Evolutionary conservation across 2,888 invertebrate species (phyloP), one percentile per base, ranked within the genome.

Genomic region (Zaprionus bogoriensis): DNA sequence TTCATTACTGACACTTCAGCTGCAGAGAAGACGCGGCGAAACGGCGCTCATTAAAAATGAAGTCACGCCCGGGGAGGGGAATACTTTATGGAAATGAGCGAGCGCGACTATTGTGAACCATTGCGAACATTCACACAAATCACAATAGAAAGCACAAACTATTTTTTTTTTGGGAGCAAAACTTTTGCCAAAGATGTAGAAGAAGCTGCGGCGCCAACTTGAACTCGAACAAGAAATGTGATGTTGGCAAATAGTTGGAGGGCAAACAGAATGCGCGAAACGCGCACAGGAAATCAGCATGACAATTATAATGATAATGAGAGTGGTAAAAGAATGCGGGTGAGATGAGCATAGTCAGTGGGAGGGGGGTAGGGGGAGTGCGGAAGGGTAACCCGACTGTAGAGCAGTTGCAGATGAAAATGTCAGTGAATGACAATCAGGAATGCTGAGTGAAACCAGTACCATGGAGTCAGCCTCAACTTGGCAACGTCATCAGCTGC

Each of bases 261-360:
- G 45, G 51, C 27, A 25, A 45, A 51, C 50, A 57, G 51, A 61
- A 64, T 50, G 61, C 50, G 53, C 58, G 36, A 50, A 60, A 25
- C 46, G 42, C 38, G 64, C 44, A 54, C 58, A 63, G 71, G 63
- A 82, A 80, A 82, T 82, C 80, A 81, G 80, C 80, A 82, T 82
- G 82, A 81, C 80, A 81, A 82, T 81, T 81, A 80, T 81, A 82
- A 81, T 81, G 82, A 82, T 81, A 81, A 81, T 81, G 80, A 82
- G 82, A 28, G 55, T 45, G 53, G 45, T 23, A 28, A 45, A 61
- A 42, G 57, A 55, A 69, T 57, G 51, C 45, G 54, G 10, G 3
- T 10, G 42, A 5, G 12, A n/a, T n/a, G n/a, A n/a, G n/a, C n/a
- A n/a, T n/a, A n/a, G n/a, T n/a, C n/a, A n/a, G 10, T 27, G n/a